Base-by-base conservation (phyloP, 2,888 invertebrate genomes). In the Campopleginae sp. region DNA sequence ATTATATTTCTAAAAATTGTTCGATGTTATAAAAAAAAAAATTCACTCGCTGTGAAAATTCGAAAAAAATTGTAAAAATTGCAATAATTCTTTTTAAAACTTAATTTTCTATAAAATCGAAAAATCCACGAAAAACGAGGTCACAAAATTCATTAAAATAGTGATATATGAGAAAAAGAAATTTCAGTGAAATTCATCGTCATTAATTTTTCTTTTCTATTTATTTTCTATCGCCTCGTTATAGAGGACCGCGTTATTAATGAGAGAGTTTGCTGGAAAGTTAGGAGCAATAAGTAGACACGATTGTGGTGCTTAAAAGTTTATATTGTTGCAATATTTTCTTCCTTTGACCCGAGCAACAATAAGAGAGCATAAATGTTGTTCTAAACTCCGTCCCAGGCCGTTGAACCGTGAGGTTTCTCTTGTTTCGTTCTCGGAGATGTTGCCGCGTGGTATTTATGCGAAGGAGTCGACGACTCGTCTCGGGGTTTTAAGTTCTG, bases 401-500 rank as follows among this genome's bases (percentile, higher is more conserved):
- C 38, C 75, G 72, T 76, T 76, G 84, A 84, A 84, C 71, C 71
- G 27, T 72, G 38, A 31, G 44, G 27, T 74, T 74, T 58, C 74
- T 74, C 61, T 74, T 33, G 74, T 61, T 74, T 71, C 46, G 76
- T 66, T 76, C 46, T 51, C 70, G 61, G 19, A 51, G 70, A 46
- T 71, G 68, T 14, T 42, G 65, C 54, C n/a, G 46, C 31, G 23
- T 38, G 19, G 38, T 65, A 71, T 76, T 84, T 61, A 65, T 76
- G 27, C 51, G 71, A 54, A 70, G 44, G 80, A 71, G 54, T 75
- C 74, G 74, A 75, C 70, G 72, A 77, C 38, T 76, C 63, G 65
- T 38, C 38, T 65, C 48, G 65, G 17, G 33, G 10, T 33, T 48
- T 46, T 65, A 51, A 46, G 44, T 68, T 51, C 54, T 75, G 46